Evolutionary conservation across 2,797 vertebrate genomes (phyloP).

Genomic region (Austrolebias charrua): DNA sequence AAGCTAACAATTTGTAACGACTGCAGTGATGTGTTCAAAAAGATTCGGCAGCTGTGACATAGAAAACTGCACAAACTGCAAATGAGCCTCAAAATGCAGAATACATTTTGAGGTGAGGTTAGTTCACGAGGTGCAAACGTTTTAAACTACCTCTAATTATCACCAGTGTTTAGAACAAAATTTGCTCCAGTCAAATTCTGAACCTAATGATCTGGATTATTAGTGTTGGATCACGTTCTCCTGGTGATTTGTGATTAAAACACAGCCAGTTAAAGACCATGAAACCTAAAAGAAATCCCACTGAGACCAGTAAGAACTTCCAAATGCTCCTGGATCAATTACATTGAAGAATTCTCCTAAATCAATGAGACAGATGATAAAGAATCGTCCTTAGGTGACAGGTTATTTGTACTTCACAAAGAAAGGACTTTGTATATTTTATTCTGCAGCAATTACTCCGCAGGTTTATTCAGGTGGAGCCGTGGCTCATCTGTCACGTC

Average conservation of each 20-base stretch:
- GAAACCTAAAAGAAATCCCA: conserved; percentile 17
- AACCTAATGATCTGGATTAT: no score
- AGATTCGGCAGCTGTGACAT: not conserved
- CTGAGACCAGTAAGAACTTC: conserved; percentile 21
- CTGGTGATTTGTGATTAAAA: no score
- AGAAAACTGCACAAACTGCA: not conserved
- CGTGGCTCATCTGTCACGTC: conserved; percentile 3
- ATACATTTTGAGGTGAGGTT: no score
- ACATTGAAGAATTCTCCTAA: conserved; percentile 28
- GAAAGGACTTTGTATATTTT: not conserved
- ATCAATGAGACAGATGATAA: conserved; percentile 39
- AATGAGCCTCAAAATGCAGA: not conserved
- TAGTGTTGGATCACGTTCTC: no score
- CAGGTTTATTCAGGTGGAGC: conserved; percentile 1
- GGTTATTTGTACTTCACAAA: conserved; percentile 32
- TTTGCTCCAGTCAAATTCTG: no score
- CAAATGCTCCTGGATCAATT: conserved; percentile 25
- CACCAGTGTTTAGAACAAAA: no score
- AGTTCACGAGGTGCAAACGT: no score
- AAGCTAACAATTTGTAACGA: conserved; percentile 40
- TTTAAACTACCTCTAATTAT: no score
- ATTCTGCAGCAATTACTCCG: not conserved
- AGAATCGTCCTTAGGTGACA: conserved; percentile 24
- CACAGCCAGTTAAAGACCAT: conserved; percentile 21
- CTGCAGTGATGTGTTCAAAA: not conserved